Evolutionary conservation across 2,888 invertebrate species (phyloP).

Genomic region (Stenchaetothrips biformis): DNA sequence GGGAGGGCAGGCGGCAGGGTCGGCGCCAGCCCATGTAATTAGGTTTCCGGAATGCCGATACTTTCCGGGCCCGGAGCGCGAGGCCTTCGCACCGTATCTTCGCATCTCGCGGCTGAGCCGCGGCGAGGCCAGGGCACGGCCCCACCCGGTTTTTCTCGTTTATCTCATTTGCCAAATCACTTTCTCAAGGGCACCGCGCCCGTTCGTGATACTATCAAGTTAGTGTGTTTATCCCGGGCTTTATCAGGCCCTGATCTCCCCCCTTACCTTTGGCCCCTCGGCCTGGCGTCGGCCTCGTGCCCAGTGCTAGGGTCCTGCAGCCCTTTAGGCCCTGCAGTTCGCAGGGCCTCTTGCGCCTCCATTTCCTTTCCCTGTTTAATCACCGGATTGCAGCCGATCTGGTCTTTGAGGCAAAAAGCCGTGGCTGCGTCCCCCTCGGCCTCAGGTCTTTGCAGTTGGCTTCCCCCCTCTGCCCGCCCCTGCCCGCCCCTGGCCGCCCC

Average conservation of each 20-base stretch:
- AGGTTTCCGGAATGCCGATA: neutral
- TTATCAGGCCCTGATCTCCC: constrained; percentile 9
- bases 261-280: neutral
- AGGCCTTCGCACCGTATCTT: neutral
- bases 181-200: neutral
- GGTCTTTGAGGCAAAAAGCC: constrained; percentile 1
- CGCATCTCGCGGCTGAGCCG: neutral
- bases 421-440: neutral
- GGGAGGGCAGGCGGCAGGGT: neutral
- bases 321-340: neutral
- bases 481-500: neutral
- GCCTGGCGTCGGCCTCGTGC: neutral
- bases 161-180: neutral
- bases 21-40: neutral
- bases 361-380: neutral
- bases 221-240: constrained; percentile 2
- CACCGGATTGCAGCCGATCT: neutral
- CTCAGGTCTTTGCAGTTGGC: neutral
- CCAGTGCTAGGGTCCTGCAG: neutral
- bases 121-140: neutral
- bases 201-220: constrained; percentile 7
- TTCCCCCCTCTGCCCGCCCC: neutral
- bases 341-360: neutral
- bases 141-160: neutral
- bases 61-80: neutral